These are phyloP conservation scores for Julus scandinavius DNA, from an alignment of 2,888 invertebrate species.

Conservation along the genomic window DNA sequence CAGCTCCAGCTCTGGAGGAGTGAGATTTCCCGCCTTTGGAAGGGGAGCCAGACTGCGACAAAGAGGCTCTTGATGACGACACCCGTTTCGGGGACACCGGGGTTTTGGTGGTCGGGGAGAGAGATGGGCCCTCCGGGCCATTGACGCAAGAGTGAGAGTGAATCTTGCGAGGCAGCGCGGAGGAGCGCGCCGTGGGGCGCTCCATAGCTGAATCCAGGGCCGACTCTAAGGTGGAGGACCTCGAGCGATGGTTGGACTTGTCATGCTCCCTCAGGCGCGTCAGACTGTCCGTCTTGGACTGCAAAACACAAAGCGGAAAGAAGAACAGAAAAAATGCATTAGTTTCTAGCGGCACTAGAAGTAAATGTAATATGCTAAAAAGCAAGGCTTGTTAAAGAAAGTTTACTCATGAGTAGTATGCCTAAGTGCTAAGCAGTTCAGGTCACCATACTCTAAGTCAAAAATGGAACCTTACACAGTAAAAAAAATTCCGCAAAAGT, in stretches of 20 bases:
- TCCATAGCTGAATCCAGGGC: conserved; percentile 15
- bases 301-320: not conserved
- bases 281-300: conserved; percentile 58
- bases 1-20: not conserved
- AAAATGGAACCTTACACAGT: not conserved
- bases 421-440: not conserved
- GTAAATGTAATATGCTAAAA: not conserved
- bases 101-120: not conserved
- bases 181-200: not conserved
- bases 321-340: conserved; percentile 49
- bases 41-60: not conserved
- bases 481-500: not conserved
- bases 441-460: not conserved
- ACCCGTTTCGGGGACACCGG: conserved; percentile 31
- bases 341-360: conserved; percentile 32
- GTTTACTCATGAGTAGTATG: not conserved
- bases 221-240: conserved; percentile 53
- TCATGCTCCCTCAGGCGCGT: conserved; percentile 52
- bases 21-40: not conserved
- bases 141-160: conserved; percentile 23
- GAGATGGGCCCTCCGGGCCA: not conserved
- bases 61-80: not conserved
- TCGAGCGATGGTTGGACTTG: conserved; percentile 31
- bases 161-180: conserved; percentile 53
- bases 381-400: not conserved